phyloP scores from a whole-genome alignment of 2,888 invertebrate species.

The Oxyteleia sp. region DNA sequence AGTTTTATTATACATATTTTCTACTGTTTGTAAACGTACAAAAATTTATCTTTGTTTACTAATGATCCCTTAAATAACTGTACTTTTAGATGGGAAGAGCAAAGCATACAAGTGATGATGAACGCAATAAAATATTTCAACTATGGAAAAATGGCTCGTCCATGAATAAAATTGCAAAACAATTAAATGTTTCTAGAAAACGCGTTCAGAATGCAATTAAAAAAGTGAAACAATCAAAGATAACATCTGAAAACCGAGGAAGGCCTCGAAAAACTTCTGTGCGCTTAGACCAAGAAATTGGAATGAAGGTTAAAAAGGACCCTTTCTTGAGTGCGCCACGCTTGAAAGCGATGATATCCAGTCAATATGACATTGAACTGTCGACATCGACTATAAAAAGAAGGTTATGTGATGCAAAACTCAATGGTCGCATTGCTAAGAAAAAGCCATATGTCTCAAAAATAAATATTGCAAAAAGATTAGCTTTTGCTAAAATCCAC shows the following conservation, averaged over 20 bases:
- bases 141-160: slow-evolving; percentile 19
- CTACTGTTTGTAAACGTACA: background rate
- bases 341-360: too few relatives aligned
- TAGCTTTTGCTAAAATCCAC: slow-evolving; percentile 5
- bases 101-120: slow-evolving; percentile 14
- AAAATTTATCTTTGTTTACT: slow-evolving; percentile 8
- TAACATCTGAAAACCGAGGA: slow-evolving; percentile 35
- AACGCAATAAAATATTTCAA: slow-evolving; percentile 14
- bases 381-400: slow-evolving; percentile 27
- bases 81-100: slow-evolving; percentile 14
- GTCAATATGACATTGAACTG: slow-evolving; percentile 11
- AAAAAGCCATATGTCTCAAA: slow-evolving; percentile 31
- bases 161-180: slow-evolving; percentile 70
- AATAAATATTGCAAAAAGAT: slow-evolving; percentile 21
- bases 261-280: slow-evolving; percentile 33
- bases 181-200: slow-evolving; percentile 18
- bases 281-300: slow-evolving; percentile 23
- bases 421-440: slow-evolving; percentile 22
- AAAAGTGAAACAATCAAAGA: slow-evolving; percentile 17
- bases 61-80: too few relatives aligned
- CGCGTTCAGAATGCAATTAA: slow-evolving; percentile 21
- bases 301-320: too few relatives aligned
- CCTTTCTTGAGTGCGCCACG: too few relatives aligned
- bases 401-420: slow-evolving; percentile 19
- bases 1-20: too few relatives aligned